Evolutionary conservation across 2,113 vertebrate species (phyloP).

Genomic region (Cottus gobio): DNA sequence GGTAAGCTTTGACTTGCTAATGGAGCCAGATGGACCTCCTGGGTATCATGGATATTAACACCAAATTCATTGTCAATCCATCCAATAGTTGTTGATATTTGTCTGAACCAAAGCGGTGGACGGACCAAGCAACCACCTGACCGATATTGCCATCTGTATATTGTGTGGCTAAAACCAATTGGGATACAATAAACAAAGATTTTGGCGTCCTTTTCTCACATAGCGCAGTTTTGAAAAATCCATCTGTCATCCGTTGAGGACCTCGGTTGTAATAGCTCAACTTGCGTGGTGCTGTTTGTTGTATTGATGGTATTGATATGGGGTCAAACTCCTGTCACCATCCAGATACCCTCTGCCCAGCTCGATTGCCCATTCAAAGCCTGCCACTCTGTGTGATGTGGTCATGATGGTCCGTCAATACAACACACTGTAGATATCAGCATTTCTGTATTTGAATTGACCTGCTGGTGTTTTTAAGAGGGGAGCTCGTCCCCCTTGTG

Average conservation of each 20-base stretch:
- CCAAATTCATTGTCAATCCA: background rate
- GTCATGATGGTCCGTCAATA: background rate
- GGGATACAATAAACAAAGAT: background rate
- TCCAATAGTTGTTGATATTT: background rate
- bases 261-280: background rate
- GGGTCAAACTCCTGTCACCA: slow-evolving; percentile 59
- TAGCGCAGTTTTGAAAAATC: background rate
- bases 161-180: background rate
- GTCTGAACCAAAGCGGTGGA: background rate
- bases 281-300: slow-evolving; percentile 22
- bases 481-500: slow-evolving; percentile 55
- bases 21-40: background rate
- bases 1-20: background rate
- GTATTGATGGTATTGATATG: slow-evolving; percentile 57
- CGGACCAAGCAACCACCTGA: background rate
- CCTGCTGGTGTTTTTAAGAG: slow-evolving; percentile 34
- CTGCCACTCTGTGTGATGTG: background rate
- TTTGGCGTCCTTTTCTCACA: background rate
- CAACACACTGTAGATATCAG: background rate
- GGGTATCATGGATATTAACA: background rate
- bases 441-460: slow-evolving; percentile 13
- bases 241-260: background rate
- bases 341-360: background rate
- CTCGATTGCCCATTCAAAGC: slow-evolving; percentile 17
- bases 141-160: background rate